These are phyloP conservation scores for Archips crataeganus DNA, from an alignment of 2,888 invertebrate species.

Conservation along the genomic window DNA sequence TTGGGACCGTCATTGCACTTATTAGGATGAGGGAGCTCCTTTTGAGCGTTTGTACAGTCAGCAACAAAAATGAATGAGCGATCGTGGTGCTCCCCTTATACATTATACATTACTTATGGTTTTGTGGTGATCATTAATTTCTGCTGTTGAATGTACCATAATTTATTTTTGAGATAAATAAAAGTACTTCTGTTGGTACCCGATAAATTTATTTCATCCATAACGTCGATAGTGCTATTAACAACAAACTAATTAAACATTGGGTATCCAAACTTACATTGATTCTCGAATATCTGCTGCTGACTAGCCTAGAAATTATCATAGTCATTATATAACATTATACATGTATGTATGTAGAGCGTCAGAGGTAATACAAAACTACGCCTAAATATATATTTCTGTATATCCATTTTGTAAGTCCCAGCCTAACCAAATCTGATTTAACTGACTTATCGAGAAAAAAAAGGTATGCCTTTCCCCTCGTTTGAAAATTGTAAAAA, in stretches of 20 bases:
- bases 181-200: constrained; percentile 63
- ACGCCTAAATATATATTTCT: constrained; percentile 51
- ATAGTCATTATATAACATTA: constrained; percentile 56
- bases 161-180: constrained; percentile 39
- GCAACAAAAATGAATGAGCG: too few relatives aligned
- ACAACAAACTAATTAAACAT: constrained; percentile 74
- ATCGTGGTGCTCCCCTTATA: too few relatives aligned
- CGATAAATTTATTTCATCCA: constrained; percentile 71
- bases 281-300: constrained; percentile 62
- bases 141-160: background rate
- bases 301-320: constrained; percentile 61
- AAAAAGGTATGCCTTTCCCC: constrained; percentile 58
- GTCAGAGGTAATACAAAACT: constrained; percentile 51
- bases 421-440: constrained; percentile 64
- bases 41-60: too few relatives aligned
- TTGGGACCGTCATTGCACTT: too few relatives aligned
- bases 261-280: constrained; percentile 72
- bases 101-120: too few relatives aligned
- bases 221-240: constrained; percentile 72
- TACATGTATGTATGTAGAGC: constrained; percentile 81
- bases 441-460: constrained; percentile 41
- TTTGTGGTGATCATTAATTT: too few relatives aligned
- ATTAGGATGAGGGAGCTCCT: too few relatives aligned
- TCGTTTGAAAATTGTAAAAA: constrained; percentile 43
- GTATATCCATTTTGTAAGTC: constrained; percentile 59